Conservation (phyloP, 92 coral and sea anemone genomes). For the Umimayanthus kanabou region DNA sequence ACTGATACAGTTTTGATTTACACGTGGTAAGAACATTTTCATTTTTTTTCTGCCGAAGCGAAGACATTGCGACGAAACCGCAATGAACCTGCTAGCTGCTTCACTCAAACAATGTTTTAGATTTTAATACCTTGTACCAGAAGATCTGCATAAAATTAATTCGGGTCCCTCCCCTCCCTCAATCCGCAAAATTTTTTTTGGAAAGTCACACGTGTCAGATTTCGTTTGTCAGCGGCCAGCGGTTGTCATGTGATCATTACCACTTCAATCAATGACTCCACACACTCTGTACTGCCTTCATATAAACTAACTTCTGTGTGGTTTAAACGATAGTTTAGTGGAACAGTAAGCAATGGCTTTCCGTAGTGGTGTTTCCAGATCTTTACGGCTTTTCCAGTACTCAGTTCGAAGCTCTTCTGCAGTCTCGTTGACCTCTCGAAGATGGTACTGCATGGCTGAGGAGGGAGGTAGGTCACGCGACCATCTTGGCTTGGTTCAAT, state of each 20-base stretch:
- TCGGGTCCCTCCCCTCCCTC: too few species aligned
- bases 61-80: too few species aligned
- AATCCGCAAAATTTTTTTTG: not conserved
- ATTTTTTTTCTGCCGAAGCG: too few species aligned
- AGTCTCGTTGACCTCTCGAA: constrained; percentile 9
- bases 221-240: constrained; percentile 10
- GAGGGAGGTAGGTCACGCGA: constrained; percentile 23
- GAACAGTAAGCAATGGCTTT: constrained; percentile 51
- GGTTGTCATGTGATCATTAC: constrained; percentile 32
- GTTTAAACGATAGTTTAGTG: not conserved
- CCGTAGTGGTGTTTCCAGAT: constrained; percentile 52
- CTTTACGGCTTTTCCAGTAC: constrained; percentile 34
- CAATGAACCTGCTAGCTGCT: too few species aligned
- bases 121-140: too few species aligned
- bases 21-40: too few species aligned
- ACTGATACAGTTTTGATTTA: too few species aligned
- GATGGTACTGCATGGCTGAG: constrained; percentile 50
- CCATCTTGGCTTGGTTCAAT: not conserved
- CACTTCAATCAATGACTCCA: not conserved
- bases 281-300: not conserved
- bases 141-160: too few species aligned
- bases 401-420: constrained; percentile 34
- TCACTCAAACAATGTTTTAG: too few species aligned
- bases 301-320: not conserved
- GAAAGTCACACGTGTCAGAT: constrained; percentile 25